A percentile compares a stretch with the other conserved stretches of the same genome.
These are phyloP conservation scores for Tinamus guttatus DNA, from an alignment of 2,113 vertebrate genomes.

Conservation along the genomic window DNA sequence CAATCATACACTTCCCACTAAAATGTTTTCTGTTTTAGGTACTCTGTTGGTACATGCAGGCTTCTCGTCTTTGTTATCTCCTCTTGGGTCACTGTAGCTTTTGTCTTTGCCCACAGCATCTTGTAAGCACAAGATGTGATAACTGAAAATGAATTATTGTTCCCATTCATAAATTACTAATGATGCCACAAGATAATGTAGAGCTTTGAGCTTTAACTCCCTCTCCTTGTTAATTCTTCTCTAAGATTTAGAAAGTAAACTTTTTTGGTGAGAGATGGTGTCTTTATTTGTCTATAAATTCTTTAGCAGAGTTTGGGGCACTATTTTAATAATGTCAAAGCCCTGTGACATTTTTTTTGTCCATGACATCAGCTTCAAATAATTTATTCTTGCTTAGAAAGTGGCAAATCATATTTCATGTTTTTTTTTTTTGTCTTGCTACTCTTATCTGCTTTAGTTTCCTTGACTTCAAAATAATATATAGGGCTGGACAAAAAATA, in stretches of 20 bases:
- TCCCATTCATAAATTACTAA: neutral
- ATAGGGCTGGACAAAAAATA: neutral
- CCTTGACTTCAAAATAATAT: neutral
- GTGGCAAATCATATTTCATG: no score
- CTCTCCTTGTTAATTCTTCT: neutral
- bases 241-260: neutral
- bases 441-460: neutral
- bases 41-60: neutral
- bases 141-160: neutral
- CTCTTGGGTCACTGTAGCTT: neutral
- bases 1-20: neutral
- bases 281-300: neutral
- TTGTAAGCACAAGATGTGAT: rapidly evolving
- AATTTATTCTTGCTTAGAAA: neutral
- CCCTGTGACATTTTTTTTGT: neutral
- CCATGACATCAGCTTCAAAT: neutral
- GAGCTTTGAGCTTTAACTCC: neutral
- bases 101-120: neutral
- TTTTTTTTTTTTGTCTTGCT: neutral
- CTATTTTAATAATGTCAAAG: neutral
- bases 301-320: neutral
- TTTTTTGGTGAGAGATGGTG: neutral
- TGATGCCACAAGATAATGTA: neutral
- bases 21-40: neutral
- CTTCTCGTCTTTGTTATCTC: neutral